Percentiles rank a stretch among this genome's conserved stretches.
phyloP scores from a whole-genome alignment of 1,140 invertebrate genomes.

The Drosophila auraria region DNA sequence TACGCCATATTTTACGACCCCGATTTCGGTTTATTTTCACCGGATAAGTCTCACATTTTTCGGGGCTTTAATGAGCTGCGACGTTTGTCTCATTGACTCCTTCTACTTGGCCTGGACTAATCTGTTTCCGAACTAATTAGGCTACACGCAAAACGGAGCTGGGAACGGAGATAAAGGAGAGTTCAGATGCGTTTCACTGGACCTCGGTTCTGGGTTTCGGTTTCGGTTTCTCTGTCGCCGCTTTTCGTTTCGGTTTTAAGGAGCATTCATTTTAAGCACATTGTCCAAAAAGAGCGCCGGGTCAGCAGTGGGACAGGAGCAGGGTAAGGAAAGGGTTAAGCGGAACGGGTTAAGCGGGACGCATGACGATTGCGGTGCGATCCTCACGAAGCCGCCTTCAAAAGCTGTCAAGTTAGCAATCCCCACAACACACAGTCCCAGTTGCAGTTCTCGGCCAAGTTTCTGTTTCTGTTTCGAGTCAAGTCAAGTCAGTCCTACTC shows the following conservation, averaged over 20 bases:
- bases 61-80: slow-evolving; percentile 46
- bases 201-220: slow-evolving; percentile 12
- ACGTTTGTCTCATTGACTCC: slow-evolving; percentile 55
- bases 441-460: slow-evolving; percentile 29
- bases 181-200: slow-evolving; percentile 67
- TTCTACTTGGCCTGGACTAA: slow-evolving; percentile 51
- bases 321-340: slow-evolving; percentile 22
- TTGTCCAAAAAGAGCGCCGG: slow-evolving; percentile 78
- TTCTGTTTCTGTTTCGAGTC: slow-evolving; percentile 9
- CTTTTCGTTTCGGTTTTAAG: slow-evolving; percentile 40
- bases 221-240: slow-evolving; percentile 12
- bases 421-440: slow-evolving; percentile 72
- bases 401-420: slow-evolving; percentile 84
- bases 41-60: slow-evolving; percentile 22
- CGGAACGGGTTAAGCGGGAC: slow-evolving; percentile 7
- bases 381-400: slow-evolving; percentile 79
- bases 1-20: slow-evolving; percentile 47
- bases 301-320: slow-evolving; percentile 37
- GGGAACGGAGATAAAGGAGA: slow-evolving; percentile 41
- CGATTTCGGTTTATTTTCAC: slow-evolving; percentile 7
- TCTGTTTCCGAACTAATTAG: slow-evolving; percentile 79
- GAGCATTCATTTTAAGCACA: slow-evolving; percentile 78
- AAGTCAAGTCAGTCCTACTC: slow-evolving; percentile 4
- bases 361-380: slow-evolving; percentile 71
- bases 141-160: slow-evolving; percentile 58